Percentiles rank a stretch among this genome's conserved stretches.
Conservation (phyloP, 2,888 invertebrate species). For the Tipula vernalis region DNA sequence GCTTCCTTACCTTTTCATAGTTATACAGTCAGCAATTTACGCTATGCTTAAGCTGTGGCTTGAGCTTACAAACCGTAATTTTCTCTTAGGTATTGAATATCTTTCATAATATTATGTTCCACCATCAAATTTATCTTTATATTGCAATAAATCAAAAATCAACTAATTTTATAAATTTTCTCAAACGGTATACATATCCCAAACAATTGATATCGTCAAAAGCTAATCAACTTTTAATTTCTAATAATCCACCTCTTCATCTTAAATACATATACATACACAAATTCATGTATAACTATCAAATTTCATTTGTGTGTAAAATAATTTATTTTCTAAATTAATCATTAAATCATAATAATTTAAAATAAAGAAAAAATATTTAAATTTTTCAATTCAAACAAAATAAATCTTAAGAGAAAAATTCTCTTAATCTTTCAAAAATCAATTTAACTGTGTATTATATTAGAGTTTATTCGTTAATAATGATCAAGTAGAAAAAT, state of each 20-base stretch:
- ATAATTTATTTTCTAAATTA: conserved; percentile 4
- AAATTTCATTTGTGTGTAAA: neutral
- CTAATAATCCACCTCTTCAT: neutral
- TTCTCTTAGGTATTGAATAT: too few species aligned
- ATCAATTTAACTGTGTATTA: neutral
- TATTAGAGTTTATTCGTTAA: neutral
- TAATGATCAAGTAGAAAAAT: neutral
- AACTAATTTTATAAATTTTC: neutral
- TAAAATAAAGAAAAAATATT: neutral
- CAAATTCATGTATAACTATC: neutral
- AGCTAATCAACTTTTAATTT: neutral
- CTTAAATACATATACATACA: neutral
- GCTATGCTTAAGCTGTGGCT: too few species aligned
- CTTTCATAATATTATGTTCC: neutral
- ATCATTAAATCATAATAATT: conserved; percentile 4
- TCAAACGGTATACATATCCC: neutral
- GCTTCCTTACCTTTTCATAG: too few species aligned
- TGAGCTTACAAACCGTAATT: too few species aligned
- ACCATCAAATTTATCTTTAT: neutral
- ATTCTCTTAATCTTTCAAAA: neutral
- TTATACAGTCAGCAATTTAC: too few species aligned
- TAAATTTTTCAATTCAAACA: neutral
- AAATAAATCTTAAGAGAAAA: neutral
- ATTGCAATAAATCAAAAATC: neutral
- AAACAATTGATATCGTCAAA: neutral